Conservation (phyloP, 1,140 invertebrate species). For the Psilanteris sp. region DNA sequence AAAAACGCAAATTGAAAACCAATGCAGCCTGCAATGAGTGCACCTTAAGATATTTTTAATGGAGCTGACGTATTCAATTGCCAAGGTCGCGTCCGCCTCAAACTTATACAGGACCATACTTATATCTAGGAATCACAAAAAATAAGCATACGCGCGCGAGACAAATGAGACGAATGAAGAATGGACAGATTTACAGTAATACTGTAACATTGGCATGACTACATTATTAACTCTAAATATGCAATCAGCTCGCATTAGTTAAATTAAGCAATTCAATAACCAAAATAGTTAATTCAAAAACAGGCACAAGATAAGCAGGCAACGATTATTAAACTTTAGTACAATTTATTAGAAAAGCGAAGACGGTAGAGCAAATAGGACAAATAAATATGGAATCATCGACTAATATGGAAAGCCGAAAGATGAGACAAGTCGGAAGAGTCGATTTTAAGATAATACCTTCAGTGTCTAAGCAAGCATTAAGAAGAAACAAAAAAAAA, state of each 20-base stretch:
- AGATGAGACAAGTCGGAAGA: conserved; percentile 22
- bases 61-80: conserved; percentile 65
- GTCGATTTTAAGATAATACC: conserved; percentile 35
- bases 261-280: conserved; percentile 23
- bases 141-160: conserved; percentile 56
- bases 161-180: conserved; percentile 49
- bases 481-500: conserved; percentile 5
- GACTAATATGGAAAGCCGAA: conserved; percentile 5
- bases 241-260: conserved; percentile 19
- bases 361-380: conserved; percentile 42
- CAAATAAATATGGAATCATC: conserved; percentile 11
- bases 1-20: conserved; percentile 95
- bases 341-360: conserved; percentile 20
- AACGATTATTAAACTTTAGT: conserved; percentile 10
- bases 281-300: conserved; percentile 4
- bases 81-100: conserved; percentile 66
- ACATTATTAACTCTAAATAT: conserved; percentile 10
- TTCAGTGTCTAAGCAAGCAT: conserved; percentile 12
- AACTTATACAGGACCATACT: conserved; percentile 31
- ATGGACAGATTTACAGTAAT: conserved; percentile 26
- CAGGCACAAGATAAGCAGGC: conserved; percentile 10
- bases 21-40: conserved; percentile 93
- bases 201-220: conserved; percentile 21
- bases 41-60: conserved; percentile 64
- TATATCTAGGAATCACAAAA: conserved; percentile 23